Conservation (phyloP, 2,113 vertebrate genomes). For the Balaenoptera acutorostrata region DNA sequence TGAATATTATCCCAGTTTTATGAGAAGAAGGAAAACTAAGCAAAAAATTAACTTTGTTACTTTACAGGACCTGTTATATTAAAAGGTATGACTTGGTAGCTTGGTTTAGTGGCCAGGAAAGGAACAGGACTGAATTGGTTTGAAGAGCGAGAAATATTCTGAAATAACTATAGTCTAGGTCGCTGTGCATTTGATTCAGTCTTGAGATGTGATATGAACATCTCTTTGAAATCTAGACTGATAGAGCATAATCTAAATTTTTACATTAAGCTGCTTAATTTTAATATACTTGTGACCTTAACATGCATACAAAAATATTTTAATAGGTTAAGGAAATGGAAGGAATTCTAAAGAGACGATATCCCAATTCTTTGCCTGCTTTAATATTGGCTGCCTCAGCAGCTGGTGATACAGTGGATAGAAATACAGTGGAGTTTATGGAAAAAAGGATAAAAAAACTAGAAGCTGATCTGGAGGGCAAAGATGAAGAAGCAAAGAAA, state of each 20-base stretch:
- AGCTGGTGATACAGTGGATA: slow-evolving; percentile 70
- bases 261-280: not conserved
- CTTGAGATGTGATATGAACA: not conserved
- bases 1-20: slow-evolving; percentile 9
- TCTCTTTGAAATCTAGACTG: not conserved
- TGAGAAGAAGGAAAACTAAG: not conserved
- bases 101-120: not conserved
- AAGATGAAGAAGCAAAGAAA: slow-evolving; percentile 92
- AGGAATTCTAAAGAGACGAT: slow-evolving; percentile 86
- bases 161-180: not conserved
- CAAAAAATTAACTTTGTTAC: slow-evolving; percentile 19
- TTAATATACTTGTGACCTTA: not conserved
- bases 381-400: slow-evolving; percentile 91
- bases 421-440: slow-evolving; percentile 83
- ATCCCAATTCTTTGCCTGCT: slow-evolving; percentile 94
- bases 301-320: slow-evolving; percentile 34
- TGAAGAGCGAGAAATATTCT: slow-evolving; percentile 1
- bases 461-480: slow-evolving; percentile 91
- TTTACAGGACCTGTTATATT: not conserved
- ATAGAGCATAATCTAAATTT: not conserved
- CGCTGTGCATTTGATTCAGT: not conserved
- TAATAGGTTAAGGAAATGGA: slow-evolving; percentile 94
- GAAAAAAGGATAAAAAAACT: slow-evolving; percentile 90
- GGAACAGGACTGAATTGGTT: not conserved
- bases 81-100: slow-evolving; percentile 45